Evolutionary conservation across 2,888 invertebrate species (phyloP), one percentile per base, ranked within the genome.

Genomic region (Mesorhabditis spiculigera): DNA sequence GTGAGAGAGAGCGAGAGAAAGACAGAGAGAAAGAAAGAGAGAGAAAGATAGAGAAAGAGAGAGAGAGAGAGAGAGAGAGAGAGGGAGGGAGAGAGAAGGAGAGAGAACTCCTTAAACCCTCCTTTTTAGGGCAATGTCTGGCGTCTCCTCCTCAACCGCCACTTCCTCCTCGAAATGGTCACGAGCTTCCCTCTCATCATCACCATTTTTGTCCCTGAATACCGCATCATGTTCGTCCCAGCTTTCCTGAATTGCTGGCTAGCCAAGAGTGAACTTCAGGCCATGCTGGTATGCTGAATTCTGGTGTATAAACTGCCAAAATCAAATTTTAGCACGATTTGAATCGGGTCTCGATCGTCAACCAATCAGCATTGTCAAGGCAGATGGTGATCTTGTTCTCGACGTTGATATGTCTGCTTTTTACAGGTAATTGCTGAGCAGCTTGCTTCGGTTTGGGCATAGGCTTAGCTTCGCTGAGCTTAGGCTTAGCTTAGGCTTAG

Each of bases 161-260:
- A 94, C 89, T 95, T 97, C 89, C 91, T 95, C 85, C 90, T 96
- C 89, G 96, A 97, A 89, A 90, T 96, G 89, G 91, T 95, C 86
- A 96, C 95, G 88, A 95, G 95, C 73, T 92, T 95, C 86, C 96
- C 95, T 75, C 95, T 95, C 88, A 91, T 93, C 82, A 89, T 94
- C 82, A 94, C 95, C 88, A 90, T 95, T 86, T 91, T 93, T 86
- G 93, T 93, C 88, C 91, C 93, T 73, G 92, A 93, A 71, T 90
- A 94, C 84, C 90, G 95, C 82, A 92, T 94, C 87, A 89, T 97
- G 76, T 97, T 95, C 88, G 94, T 97, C 86, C 97, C 97, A 72
- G 94, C 95, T 78, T 97, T 97, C 88, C 90, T 97, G 82, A 97
- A 97, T 88, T 95, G 96, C 88, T 97, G 96, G 96, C 90, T 97